phyloP scores from a whole-genome alignment of 2,113 vertebrate genomes.

The Drymodes brunneopygia region DNA sequence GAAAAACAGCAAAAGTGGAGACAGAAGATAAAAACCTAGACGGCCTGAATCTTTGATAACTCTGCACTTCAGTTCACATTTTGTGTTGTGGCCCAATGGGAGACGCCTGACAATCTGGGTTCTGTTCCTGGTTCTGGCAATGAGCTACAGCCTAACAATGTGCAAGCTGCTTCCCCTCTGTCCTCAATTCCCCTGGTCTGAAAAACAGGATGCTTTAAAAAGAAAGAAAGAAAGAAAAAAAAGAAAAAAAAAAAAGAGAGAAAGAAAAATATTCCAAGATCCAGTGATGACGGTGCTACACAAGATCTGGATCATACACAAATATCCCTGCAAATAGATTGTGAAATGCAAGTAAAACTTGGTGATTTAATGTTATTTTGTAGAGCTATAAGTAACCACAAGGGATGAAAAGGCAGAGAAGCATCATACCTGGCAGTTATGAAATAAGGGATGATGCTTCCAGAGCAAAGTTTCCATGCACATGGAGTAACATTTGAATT shows the following conservation, averaged over 20 bases:
- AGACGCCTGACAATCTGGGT: constrained; percentile 43
- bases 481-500: background rate
- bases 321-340: background rate
- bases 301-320: background rate
- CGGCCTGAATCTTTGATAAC: background rate
- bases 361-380: background rate
- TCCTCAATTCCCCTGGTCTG: constrained; percentile 51
- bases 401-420: background rate
- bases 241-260: background rate
- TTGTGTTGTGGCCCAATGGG: constrained; percentile 28
- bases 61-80: constrained; percentile 27
- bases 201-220: constrained; percentile 22
- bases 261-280: background rate
- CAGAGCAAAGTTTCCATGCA: background rate
- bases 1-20: background rate
- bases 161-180: constrained; percentile 58
- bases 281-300: accelerated
- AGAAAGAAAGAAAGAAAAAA: background rate
- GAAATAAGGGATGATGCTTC: background rate
- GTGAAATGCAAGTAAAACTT: background rate
- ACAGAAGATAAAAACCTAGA: constrained; percentile 21
- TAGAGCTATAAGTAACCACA: background rate
- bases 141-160: constrained; percentile 22
- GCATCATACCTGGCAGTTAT: background rate
- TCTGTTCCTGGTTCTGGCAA: constrained; percentile 56